A percentile compares a stretch with the other conserved stretches of the same genome.
Evolutionary conservation across 1,140 invertebrate species (phyloP).

Genomic region (Fopius arisanus): DNA sequence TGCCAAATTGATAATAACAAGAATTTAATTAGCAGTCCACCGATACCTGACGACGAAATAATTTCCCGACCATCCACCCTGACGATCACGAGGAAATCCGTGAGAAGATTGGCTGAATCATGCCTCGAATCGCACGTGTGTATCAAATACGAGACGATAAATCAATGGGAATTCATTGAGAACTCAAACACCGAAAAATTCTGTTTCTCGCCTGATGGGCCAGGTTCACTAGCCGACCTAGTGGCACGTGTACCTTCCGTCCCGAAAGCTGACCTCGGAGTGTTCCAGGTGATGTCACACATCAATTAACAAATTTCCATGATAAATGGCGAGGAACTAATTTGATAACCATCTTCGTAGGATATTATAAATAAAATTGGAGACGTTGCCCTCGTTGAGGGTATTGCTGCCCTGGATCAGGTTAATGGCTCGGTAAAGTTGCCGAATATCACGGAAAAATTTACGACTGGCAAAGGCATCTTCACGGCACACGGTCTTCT

Average conservation of each 20-base stretch:
- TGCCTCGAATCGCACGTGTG: not conserved
- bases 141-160: not conserved
- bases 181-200: not conserved
- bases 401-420: conserved; percentile 25
- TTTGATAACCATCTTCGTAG: conserved; percentile 3
- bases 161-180: conserved; percentile 1
- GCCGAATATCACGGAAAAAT: conserved; percentile 30
- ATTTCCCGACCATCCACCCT: not conserved
- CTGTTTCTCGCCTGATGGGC: not conserved
- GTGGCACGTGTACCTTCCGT: not conserved
- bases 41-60: not conserved
- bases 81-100: not conserved
- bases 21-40: too few relatives aligned
- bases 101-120: not conserved
- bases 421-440: conserved; percentile 29
- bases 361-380: conserved; percentile 28
- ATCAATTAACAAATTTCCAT: not conserved
- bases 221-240: not conserved
- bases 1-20: too few relatives aligned
- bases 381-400: conserved; percentile 23
- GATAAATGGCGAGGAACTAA: not conserved
- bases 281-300: not conserved
- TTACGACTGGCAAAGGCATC: conserved; percentile 9
- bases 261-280: not conserved
- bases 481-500: conserved; percentile 34